Conservation (phyloP, 2,888 invertebrate genomes). For the Tuta absoluta region DNA sequence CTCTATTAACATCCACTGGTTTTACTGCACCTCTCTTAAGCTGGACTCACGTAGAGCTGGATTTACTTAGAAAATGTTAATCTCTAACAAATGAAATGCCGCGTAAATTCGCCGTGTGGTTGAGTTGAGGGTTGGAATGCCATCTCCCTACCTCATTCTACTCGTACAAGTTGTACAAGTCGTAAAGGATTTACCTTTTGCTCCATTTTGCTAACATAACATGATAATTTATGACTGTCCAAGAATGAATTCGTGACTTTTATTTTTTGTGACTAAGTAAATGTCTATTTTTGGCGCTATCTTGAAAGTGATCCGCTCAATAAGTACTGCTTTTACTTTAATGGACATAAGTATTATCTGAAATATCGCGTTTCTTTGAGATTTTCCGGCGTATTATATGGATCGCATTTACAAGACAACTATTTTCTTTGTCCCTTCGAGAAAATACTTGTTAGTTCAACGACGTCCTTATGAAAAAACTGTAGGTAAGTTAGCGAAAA, state of each 20-base stretch:
- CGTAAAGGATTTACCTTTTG: too few relatives aligned
- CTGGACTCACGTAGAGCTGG: not conserved
- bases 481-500: too few relatives aligned
- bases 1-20: not conserved
- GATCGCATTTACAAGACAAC: too few relatives aligned
- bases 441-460: too few relatives aligned
- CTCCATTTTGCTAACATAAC: not conserved
- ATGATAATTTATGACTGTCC: not conserved
- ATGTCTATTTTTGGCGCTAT: not conserved
- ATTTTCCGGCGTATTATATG: not conserved
- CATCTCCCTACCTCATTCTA: too few relatives aligned
- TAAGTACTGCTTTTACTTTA: not conserved
- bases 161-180: too few relatives aligned
- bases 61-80: constrained; percentile 2
- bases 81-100: not conserved
- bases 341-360: not conserved
- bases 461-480: too few relatives aligned
- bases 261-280: not conserved
- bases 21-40: not conserved
- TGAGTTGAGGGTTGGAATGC: too few relatives aligned
- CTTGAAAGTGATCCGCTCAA: not conserved
- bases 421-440: too few relatives aligned
- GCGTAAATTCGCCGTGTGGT: not conserved
- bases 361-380: not conserved
- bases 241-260: not conserved